Evolutionary conservation across 2,113 vertebrate species (phyloP), one percentile per base, ranked within the genome.

Genomic region (Casuarius casuarius): DNA sequence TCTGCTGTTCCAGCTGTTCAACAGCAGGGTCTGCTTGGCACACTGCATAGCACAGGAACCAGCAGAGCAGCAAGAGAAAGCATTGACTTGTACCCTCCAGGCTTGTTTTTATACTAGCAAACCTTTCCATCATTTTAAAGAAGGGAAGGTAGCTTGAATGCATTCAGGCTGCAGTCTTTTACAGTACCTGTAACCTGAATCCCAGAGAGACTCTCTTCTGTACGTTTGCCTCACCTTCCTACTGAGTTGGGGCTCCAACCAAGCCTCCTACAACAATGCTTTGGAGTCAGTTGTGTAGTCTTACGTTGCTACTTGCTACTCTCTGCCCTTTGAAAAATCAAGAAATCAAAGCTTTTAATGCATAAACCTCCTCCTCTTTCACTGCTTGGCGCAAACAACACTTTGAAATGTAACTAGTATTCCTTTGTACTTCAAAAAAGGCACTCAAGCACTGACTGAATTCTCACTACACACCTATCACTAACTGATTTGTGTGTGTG

Each of bases 401-500:
- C 76, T 92, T 84, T 67, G 70, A 66, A 58, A 84, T 2, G 6
- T 7, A 68, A n/a, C 56, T 72, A 7, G 11, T 3, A 0, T 38
- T 89, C 14, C 25, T 20, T 65, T 9, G 21, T 12, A 8, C 19
- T 48, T 79, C 63, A 11, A 13, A 58, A 19, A 10, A 65, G 52
- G 21, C 12, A 0, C 42, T 8, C 38, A 29, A 71, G 6, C n/a
- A 25, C n/a, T 0, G 10, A 8, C 12, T 23, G 68, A 22, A 2
- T 22, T 77, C 21, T 61, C 10, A 9, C 25, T 25, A 1, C 5
- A 2, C 18, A 2, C 15, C 7, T 13, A 0, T 12, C 4, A 1
- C n/a, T 0, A 0, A 7, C 35, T 10, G 40, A 2, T 20, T 0
- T 8, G 29, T 6, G 42, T 23, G 29, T 4, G 22, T 11, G 33